Conservation (phyloP, 2,113 vertebrate genomes). For the Octodon degus region DNA sequence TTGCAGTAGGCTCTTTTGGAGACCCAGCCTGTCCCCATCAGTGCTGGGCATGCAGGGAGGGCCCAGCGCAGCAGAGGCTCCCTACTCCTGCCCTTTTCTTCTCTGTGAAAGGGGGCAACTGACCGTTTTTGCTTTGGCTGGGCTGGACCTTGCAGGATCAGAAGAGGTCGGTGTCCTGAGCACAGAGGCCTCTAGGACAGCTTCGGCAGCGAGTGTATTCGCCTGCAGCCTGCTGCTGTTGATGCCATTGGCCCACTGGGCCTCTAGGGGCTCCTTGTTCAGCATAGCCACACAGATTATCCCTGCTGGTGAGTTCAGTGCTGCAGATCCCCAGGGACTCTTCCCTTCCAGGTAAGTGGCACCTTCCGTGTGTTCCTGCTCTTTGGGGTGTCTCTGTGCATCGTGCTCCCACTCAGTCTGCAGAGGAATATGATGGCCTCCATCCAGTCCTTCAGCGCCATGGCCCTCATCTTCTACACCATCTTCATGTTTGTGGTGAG, state of each 20-base stretch:
- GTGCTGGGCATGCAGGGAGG: background rate
- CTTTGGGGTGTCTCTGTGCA: constrained; percentile 92
- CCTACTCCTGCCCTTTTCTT: constrained; percentile 17
- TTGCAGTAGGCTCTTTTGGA: background rate
- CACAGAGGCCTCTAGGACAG: background rate
- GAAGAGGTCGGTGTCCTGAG: background rate
- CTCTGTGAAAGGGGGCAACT: background rate
- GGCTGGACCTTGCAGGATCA: background rate
- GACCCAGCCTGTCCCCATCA: background rate
- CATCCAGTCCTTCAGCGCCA: constrained; percentile 98
- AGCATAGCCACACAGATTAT: background rate
- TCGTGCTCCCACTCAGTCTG: constrained; percentile 96
- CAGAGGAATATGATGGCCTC: constrained; percentile 99
- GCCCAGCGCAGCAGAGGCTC: constrained; percentile 75
- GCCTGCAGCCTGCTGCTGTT: accelerated
- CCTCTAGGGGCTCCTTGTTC: background rate
- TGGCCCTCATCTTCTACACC: constrained; percentile 97
- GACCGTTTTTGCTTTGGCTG: background rate
- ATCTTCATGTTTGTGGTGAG: constrained; percentile 99
- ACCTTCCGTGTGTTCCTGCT: constrained; percentile 92
- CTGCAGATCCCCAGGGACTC: background rate
- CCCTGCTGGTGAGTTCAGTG: background rate
- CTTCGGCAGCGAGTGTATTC: accelerated
- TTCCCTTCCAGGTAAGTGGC: constrained; percentile 89
- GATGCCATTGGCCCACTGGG: accelerated